These are phyloP conservation scores for Cyprinus carpio DNA, from an alignment of 2,113 vertebrate species.

Conservation along the genomic window DNA sequence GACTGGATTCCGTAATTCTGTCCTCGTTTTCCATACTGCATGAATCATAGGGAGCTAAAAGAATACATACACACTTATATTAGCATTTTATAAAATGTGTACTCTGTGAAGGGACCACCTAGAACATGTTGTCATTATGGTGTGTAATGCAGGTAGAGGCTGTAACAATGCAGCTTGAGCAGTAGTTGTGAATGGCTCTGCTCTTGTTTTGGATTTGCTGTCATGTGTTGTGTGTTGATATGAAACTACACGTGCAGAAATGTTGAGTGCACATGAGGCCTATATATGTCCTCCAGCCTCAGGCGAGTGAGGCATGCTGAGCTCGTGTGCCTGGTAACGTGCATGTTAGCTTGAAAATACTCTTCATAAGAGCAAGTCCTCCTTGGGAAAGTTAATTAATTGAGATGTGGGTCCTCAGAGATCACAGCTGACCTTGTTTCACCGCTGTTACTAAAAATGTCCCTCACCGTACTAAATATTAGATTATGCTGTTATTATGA, in stretches of 20 bases:
- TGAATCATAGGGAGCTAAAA: too few relatives aligned
- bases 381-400: background rate
- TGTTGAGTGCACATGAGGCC: background rate
- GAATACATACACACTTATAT: too few relatives aligned
- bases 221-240: background rate
- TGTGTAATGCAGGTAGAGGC: background rate
- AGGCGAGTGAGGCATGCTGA: background rate
- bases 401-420: background rate
- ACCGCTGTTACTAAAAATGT: background rate
- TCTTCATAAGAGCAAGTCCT: background rate
- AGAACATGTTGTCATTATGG: too few relatives aligned
- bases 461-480: background rate
- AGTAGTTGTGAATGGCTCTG: background rate
- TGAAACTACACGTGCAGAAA: constrained; percentile 29
- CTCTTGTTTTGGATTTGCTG: background rate
- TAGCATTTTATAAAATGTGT: too few relatives aligned
- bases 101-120: too few relatives aligned
- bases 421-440: constrained; percentile 21
- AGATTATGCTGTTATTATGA: background rate
- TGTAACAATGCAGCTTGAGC: background rate
- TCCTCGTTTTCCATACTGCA: too few relatives aligned
- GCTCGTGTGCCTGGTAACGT: background rate
- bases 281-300: background rate
- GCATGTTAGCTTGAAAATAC: background rate
- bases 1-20: background rate